Percentiles rank a stretch among this genome's conserved stretches.
Conservation (phyloP, 2,888 invertebrate genomes). For the Chelonus formosanus region DNA sequence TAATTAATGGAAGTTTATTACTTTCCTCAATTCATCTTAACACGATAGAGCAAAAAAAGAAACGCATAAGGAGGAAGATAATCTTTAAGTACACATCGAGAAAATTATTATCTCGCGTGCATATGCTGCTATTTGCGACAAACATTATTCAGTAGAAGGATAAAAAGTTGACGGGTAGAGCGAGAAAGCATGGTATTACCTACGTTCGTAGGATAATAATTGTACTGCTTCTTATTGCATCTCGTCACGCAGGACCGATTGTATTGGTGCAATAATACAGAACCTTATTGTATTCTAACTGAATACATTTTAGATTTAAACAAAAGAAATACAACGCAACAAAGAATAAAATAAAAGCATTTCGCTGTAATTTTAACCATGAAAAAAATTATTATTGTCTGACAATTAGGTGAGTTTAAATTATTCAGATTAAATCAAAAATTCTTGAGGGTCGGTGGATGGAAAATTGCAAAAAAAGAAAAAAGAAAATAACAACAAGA, state of each 20-base stretch:
- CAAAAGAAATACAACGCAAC: background rate
- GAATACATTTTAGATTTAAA: constrained; percentile 16
- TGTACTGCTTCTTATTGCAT: constrained; percentile 50
- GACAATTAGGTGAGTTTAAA: background rate
- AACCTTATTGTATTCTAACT: background rate
- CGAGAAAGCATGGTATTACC: constrained; percentile 39
- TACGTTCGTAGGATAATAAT: constrained; percentile 51
- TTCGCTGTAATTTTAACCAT: constrained; percentile 14
- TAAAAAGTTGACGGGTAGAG: constrained; percentile 27
- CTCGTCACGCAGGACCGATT: constrained; percentile 51
- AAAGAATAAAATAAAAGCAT: constrained; percentile 1
- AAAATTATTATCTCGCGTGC: constrained; percentile 44
- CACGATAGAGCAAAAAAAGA: constrained; percentile 6
- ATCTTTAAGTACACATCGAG: constrained; percentile 6
- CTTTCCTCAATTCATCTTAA: too few species aligned
- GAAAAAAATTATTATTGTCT: constrained; percentile 1
- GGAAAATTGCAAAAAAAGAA: constrained; percentile 7
- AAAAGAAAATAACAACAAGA: background rate
- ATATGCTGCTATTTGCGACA: constrained; percentile 26
- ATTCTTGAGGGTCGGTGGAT: constrained; percentile 5
- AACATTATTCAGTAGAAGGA: constrained; percentile 28
- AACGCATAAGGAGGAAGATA: background rate
- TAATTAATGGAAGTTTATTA: too few species aligned
- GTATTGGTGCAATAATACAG: constrained; percentile 44
- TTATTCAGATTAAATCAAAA: constrained; percentile 5